Conservation (phyloP, 2,113 vertebrate species). For the Epinephelus moara region DNA sequence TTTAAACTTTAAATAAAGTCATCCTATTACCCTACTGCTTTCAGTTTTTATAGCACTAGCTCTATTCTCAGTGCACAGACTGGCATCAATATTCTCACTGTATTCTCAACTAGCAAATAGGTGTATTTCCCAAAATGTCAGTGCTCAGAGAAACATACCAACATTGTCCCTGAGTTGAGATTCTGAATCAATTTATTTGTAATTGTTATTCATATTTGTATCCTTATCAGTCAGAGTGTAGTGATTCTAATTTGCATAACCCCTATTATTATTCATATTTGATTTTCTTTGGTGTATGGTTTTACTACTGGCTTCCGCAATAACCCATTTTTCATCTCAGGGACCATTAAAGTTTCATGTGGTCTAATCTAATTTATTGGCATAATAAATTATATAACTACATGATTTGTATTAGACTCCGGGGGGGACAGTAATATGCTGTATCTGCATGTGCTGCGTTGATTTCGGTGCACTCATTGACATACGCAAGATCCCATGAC, state of each 20-base stretch:
- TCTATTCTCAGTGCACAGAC: neutral
- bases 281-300: neutral
- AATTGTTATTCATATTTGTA: slow-evolving; percentile 9
- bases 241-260: neutral
- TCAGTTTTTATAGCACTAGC: neutral
- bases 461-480: slow-evolving; percentile 43
- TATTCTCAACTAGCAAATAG: neutral
- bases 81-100: neutral
- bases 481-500: slow-evolving; percentile 57
- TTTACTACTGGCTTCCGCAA: slow-evolving; percentile 11
- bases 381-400: slow-evolving; percentile 45
- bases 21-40: neutral
- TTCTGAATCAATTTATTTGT: neutral
- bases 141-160: neutral
- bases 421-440: slow-evolving; percentile 24
- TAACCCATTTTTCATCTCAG: slow-evolving; percentile 13
- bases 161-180: neutral
- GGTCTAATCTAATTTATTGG: slow-evolving; percentile 45
- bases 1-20: neutral
- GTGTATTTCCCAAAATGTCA: neutral
- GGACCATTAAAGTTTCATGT: slow-evolving; percentile 37
- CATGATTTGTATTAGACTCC: slow-evolving; percentile 20
- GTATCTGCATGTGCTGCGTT: slow-evolving; percentile 26
- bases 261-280: neutral
- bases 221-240: neutral